Evolutionary conservation across 2,797 vertebrate genomes (phyloP).

Genomic region (Pelodytes ibericus): DNA sequence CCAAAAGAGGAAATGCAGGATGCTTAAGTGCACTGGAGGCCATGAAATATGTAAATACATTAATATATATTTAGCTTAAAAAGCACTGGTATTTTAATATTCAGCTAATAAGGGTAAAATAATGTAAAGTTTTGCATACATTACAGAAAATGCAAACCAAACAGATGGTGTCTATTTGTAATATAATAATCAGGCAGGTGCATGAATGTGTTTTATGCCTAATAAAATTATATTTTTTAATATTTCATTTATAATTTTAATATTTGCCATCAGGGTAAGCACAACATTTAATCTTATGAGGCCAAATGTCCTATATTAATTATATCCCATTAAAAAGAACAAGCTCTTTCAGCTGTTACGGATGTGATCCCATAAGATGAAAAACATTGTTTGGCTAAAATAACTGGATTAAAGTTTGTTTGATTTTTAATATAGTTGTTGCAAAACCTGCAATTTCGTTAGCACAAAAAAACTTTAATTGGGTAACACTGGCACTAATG

Average conservation of each 20-base stretch:
- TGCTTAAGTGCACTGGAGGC: too few relatives aligned
- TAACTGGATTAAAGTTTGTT: constrained; percentile 12
- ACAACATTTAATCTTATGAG: constrained; percentile 16
- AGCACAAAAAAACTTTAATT: constrained; percentile 31
- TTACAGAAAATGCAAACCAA: too few relatives aligned
- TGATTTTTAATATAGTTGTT: constrained; percentile 28
- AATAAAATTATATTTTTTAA: background rate
- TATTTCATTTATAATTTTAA: background rate
- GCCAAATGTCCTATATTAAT: constrained; percentile 1
- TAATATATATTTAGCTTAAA: too few relatives aligned
- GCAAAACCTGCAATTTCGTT: constrained; percentile 26
- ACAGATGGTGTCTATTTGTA: too few relatives aligned
- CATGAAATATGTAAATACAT: too few relatives aligned
- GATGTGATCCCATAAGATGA: constrained; percentile 16
- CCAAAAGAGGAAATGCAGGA: too few relatives aligned
- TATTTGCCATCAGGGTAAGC: constrained; percentile 8
- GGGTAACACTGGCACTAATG: constrained; percentile 33
- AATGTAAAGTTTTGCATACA: too few relatives aligned
- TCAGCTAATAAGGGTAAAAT: too few relatives aligned
- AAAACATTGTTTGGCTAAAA: constrained; percentile 27
- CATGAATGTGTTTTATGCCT: background rate
- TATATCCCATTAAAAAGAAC: constrained; percentile 4
- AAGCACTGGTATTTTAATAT: too few relatives aligned
- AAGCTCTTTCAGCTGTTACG: constrained; percentile 4
- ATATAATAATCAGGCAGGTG: too few relatives aligned